Conservation (phyloP, 2,797 vertebrate species). For the Alectoris magna region DNA sequence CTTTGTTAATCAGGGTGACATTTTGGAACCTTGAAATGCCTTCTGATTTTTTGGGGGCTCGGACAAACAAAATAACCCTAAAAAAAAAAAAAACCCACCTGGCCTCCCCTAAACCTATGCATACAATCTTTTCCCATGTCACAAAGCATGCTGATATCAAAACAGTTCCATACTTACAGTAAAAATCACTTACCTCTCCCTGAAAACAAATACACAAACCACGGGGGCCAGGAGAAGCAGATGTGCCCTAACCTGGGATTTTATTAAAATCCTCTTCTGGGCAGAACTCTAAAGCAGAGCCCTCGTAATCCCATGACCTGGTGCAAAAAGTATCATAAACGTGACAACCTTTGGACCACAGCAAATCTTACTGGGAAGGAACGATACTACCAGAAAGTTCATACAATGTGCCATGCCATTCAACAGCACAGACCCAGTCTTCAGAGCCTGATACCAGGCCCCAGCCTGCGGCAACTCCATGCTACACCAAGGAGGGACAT, state of each 20-base stretch:
- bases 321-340: neutral
- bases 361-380: neutral
- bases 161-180: neutral
- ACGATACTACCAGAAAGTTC: accelerated
- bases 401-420: accelerated
- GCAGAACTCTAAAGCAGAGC: neutral
- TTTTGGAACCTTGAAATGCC: neutral
- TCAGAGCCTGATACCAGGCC: neutral
- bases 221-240: accelerated
- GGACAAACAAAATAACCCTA: neutral
- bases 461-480: neutral
- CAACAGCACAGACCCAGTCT: neutral
- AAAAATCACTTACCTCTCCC: no score
- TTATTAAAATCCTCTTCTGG: neutral
- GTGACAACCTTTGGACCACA: neutral
- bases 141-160: no score
- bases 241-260: neutral
- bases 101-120: neutral
- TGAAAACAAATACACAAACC: neutral
- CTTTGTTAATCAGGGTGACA: neutral
- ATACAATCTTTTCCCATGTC: neutral
- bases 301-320: neutral
- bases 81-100: neutral
- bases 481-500: no score
- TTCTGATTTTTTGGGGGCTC: neutral